Percentiles rank a stretch among this genome's conserved stretches.
Evolutionary conservation across 2,113 vertebrate species (phyloP).

Genomic region (Amazona guildingii): DNA sequence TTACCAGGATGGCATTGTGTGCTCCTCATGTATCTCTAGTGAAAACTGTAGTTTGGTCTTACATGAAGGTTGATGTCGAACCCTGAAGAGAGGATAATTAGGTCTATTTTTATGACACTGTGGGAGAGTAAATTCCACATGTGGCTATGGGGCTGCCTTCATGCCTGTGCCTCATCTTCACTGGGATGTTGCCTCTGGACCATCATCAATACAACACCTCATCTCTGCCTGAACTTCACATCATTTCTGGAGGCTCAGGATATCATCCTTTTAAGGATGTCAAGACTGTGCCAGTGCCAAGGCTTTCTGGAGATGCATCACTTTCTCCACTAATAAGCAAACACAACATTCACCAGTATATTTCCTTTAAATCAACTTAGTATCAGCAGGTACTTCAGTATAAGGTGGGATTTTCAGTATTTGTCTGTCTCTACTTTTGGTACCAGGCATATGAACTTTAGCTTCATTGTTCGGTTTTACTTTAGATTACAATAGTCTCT

Average conservation of each 20-base stretch:
- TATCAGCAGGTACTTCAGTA: neutral
- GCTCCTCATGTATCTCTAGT: neutral
- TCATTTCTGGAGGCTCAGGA: neutral
- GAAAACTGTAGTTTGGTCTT: neutral
- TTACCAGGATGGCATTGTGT: neutral
- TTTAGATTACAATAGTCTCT: neutral
- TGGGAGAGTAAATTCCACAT: neutral
- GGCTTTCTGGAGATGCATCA: neutral
- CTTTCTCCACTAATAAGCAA: neutral
- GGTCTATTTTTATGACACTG: neutral
- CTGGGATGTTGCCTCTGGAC: neutral
- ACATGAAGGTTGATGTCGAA: neutral
- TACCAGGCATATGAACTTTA: fast-evolving
- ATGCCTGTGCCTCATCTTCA: neutral
- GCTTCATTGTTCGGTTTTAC: neutral
- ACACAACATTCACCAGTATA: neutral
- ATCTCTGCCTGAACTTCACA: neutral
- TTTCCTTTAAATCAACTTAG: neutral
- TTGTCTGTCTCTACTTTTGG: neutral
- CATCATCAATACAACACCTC: fast-evolving
- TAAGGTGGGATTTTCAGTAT: neutral
- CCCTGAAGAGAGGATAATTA: neutral
- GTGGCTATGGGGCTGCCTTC: neutral
- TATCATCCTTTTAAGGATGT: fast-evolving
- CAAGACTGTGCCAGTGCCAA: neutral